Evolutionary conservation across 2,113 vertebrate genomes (phyloP), one percentile per base, ranked within the genome.

Genomic region (Mirza zaza): DNA sequence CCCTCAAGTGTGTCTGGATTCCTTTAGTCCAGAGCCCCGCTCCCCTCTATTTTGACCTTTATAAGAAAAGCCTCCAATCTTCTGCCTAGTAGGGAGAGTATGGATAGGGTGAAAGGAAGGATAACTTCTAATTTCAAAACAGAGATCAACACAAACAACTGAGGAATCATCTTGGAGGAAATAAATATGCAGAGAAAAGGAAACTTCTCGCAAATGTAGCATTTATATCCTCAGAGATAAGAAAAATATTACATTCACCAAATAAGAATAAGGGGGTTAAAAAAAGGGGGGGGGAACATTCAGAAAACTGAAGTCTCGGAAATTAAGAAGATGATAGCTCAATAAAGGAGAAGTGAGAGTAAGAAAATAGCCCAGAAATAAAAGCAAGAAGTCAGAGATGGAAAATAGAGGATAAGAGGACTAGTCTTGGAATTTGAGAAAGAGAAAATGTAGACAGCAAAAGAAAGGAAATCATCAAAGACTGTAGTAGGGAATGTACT

Each of bases 361-460:
- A 61, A 87, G 39, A 84, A 84, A 71, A 61, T 23, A 76, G 34
- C 36, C 21, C 36, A 97, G 45, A 94, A 97, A 91, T 59, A 76
- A 95, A 20, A 87, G 11, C 14, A 91, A 34, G 82, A 42, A 50
- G 45, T 65, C 5, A 50, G 20, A 86, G 29, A 45, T 57, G 12
- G 32, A 82, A 94, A 95, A 42, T 73, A n/a, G 29, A 23, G 50
- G 63, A 59, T 25, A 84, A 55, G 45, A 76, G 29, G 20, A 45
- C 21, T 48, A n/a, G 17, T 59, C 32, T 84, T 21, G 27, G 85
- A 68, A 5, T 67, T 84, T 39, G 63, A 68, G 75, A 50, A 45
- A 68, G 42, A 84, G 21, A 52, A 71, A 84, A 59, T 57, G 27
- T 25, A 14, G 2, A 27, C 20, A 87, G 27, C 34, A 36, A 61